Base-by-base conservation (phyloP, 2,888 invertebrate species). In the Vanessa cardui region DNA sequence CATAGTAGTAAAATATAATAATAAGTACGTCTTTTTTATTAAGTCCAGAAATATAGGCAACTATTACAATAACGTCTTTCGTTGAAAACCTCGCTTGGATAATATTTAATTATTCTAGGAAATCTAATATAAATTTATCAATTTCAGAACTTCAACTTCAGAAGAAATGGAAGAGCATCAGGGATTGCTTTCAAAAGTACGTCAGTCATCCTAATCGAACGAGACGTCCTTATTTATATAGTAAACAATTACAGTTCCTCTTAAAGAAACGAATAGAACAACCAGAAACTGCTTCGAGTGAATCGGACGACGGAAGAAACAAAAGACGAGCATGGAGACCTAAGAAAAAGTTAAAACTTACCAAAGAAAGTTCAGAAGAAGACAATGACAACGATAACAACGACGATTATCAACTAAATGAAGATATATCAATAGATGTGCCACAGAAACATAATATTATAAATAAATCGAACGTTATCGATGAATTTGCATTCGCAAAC, bases 81-180 rank as follows among this genome's bases (percentile, higher is more conserved):
- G 39, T 39, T 39, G 8, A 1, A 39, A 39, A 12, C 2, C 39
- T 12, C 12, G 39, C 39, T 39, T 12, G 3, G 0, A 12, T 4
- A 12, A 39, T 12, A 39, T 12, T 39, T 39, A 12, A 39, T 39
- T 39, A 39, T 39, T 12, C 39, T 39, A 12, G 9, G 6, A 2
- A 31, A 7, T 7, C 7, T 54, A 26, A 54, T 21, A 31, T n/a
- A 12, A 39, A 39, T 56, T 56, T 39, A n/a, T 70, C 75, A 7
- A 33, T 56, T 86, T 67, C 86, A 92, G 92, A 90, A 79, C 77
- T 90, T 7, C 90, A 92, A 77, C 81, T 92, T 8, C 91, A 92
- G 76, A 92, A 90, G 78, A 92, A 92, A 81, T 92, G 92, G 92
- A 92, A 92, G 73, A 88, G 92, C 73, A 86, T 92, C 16, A 79